A percentile compares a stretch with the other conserved stretches of the same genome.
phyloP scores from a whole-genome alignment of 2,797 vertebrate genomes.

The Crocidura indochinensis region DNA sequence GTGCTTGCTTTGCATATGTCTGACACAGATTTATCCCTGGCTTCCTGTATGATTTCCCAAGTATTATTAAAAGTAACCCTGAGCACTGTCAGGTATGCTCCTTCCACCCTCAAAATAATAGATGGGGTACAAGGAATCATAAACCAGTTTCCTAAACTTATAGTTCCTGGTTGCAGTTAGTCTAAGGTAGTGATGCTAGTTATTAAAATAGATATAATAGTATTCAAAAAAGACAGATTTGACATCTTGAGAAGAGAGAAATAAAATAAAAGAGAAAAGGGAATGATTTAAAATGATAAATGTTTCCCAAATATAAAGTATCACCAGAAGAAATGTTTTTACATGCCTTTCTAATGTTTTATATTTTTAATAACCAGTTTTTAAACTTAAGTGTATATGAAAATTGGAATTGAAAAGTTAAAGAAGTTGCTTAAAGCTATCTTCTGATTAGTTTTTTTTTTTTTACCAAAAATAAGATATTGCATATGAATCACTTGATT shows the following conservation, averaged over 20 bases:
- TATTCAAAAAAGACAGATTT: not conserved
- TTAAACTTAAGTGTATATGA: not conserved
- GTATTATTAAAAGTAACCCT: too few species aligned
- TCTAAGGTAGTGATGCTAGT: not conserved
- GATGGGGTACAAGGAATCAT: not conserved
- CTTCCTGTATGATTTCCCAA: too few species aligned
- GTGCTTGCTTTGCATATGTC: too few species aligned
- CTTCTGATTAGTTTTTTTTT: conserved; percentile 22
- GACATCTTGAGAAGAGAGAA: conserved; percentile 35
- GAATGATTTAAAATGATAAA: conserved; percentile 45
- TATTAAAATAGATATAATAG: conserved; percentile 61
- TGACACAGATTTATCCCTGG: too few species aligned
- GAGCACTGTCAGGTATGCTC: too few species aligned
- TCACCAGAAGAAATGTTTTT: conserved; percentile 37
- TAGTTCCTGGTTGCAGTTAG: not conserved
- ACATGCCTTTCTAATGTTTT: not conserved
- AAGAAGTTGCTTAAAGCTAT: conserved; percentile 36
- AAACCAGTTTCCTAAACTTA: not conserved
- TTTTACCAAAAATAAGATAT: not conserved
- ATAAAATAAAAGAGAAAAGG: conserved; percentile 35
- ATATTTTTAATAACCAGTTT: conserved; percentile 41
- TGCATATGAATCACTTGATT: not conserved
- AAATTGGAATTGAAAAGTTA: conserved; percentile 16
- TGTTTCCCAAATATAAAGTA: conserved; percentile 12
- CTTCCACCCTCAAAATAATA: too few species aligned